These are phyloP conservation scores for Apodemia duryi DNA, from an alignment of 2,888 invertebrate species.

Conservation along the genomic window DNA sequence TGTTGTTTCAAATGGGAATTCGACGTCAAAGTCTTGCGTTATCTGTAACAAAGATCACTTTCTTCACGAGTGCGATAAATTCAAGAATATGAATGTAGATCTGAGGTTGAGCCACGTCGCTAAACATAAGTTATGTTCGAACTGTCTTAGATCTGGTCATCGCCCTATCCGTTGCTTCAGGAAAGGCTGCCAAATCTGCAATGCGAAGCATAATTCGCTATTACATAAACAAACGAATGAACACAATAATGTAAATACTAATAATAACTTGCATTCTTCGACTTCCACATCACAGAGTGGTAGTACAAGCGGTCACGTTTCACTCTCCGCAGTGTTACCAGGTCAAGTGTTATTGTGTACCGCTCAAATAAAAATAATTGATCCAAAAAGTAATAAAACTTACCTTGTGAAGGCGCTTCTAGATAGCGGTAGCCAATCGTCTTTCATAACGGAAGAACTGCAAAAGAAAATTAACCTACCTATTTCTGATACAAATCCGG, in stretches of 20 bases:
- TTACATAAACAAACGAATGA: slow-evolving; percentile 19
- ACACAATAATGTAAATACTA: not conserved
- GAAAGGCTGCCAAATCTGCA: slow-evolving; percentile 21
- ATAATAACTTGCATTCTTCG: not conserved
- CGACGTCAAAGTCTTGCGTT: not conserved
- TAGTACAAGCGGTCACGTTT: not conserved
- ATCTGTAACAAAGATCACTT: not conserved
- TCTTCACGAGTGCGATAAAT: not conserved
- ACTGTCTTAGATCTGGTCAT: not conserved
- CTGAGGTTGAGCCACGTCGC: not conserved
- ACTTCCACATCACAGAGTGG: not conserved
- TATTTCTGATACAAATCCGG: not conserved
- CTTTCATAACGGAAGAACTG: slow-evolving; percentile 18
- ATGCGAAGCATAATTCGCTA: slow-evolving; percentile 23
- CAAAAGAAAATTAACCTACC: not conserved
- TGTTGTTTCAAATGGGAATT: not conserved
- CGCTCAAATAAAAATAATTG: slow-evolving; percentile 21
- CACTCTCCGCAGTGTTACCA: slow-evolving; percentile 18
- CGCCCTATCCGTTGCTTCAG: not conserved
- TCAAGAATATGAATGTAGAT: not conserved
- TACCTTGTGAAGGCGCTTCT: slow-evolving; percentile 18
- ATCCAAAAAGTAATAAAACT: slow-evolving; percentile 17
- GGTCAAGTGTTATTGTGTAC: slow-evolving; percentile 22
- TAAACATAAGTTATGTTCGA: not conserved
- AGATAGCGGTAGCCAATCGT: not conserved